A percentile compares a stretch with the other conserved stretches of the same genome.
Evolutionary conservation across 2,888 invertebrate genomes (phyloP).

Genomic region (Caradrina clavipalpis): DNA sequence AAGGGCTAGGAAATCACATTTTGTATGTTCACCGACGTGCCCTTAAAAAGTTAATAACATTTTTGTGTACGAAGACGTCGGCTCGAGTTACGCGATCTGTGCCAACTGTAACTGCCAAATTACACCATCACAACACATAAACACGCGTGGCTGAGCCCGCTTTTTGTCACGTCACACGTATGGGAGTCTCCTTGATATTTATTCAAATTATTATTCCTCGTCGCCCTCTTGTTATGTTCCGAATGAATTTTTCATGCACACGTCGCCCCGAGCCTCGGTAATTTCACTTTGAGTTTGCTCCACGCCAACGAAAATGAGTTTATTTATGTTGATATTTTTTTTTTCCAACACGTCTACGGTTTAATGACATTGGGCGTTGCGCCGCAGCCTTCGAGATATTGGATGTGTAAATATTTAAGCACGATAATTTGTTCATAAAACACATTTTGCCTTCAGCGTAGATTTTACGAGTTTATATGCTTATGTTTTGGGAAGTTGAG

Average conservation of each 20-base stretch:
- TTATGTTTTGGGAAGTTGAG: slow-evolving; percentile 42
- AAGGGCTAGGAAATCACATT: slow-evolving; percentile 73
- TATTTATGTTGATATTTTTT: slow-evolving; percentile 83
- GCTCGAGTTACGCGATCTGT: slow-evolving; percentile 77
- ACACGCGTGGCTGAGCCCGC: slow-evolving; percentile 84
- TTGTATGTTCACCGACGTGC: slow-evolving; percentile 67
- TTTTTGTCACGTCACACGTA: slow-evolving; percentile 86
- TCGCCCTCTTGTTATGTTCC: slow-evolving; percentile 87
- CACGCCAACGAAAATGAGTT: slow-evolving; percentile 83
- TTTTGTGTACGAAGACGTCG: slow-evolving; percentile 83
- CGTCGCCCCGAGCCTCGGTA: slow-evolving; percentile 85
- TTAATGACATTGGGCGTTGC: slow-evolving; percentile 73
- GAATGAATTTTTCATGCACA: slow-evolving; percentile 90
- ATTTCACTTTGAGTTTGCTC: slow-evolving; percentile 89
- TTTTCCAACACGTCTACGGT: slow-evolving; percentile 74
- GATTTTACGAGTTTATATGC: slow-evolving; percentile 55
- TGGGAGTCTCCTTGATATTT: slow-evolving; percentile 85
- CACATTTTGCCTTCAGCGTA: slow-evolving; percentile 60
- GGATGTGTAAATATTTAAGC: slow-evolving; percentile 77
- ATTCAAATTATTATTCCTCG: slow-evolving; percentile 89
- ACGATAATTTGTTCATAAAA: slow-evolving; percentile 75
- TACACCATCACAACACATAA: slow-evolving; percentile 87
- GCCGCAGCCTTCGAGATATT: slow-evolving; percentile 73
- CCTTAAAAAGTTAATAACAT: slow-evolving; percentile 86
- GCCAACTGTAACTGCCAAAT: slow-evolving; percentile 83